Evolutionary conservation across 2,888 invertebrate genomes (phyloP).

Genomic region (Drosophila mulleri): DNA sequence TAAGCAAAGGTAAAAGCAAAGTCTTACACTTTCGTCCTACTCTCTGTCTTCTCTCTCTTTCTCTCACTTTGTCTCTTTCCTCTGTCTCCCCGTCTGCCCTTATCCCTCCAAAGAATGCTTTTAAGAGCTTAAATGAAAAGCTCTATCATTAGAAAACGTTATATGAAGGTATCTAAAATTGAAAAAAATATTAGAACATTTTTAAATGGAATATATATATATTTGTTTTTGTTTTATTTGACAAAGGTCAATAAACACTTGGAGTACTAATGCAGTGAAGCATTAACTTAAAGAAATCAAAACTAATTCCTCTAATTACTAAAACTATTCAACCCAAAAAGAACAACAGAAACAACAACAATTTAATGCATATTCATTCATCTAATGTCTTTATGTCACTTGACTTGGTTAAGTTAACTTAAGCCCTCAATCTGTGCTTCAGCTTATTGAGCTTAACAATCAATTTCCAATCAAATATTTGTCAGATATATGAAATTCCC

Average conservation of each 20-base stretch:
- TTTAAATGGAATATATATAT: too few species aligned
- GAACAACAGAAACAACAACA: neutral
- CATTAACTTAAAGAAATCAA: neutral
- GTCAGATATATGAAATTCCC: neutral
- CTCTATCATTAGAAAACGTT: too few species aligned
- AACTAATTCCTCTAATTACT: neutral
- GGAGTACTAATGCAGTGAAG: neutral
- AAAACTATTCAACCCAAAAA: neutral
- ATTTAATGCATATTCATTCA: neutral
- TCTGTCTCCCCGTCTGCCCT: too few species aligned
- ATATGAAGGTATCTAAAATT: too few species aligned
- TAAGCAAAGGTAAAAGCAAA: too few species aligned
- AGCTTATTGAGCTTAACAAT: constrained; percentile 1
- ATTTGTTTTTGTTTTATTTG: too few species aligned
- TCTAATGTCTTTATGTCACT: neutral
- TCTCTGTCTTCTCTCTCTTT: too few species aligned
- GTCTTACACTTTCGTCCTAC: too few species aligned
- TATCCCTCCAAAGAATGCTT: too few species aligned
- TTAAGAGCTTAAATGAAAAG: too few species aligned
- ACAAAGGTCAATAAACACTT: neutral
- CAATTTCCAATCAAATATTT: neutral
- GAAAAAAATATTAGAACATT: too few species aligned
- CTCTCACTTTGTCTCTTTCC: too few species aligned
- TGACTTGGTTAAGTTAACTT: neutral
- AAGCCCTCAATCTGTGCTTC: neutral